Conservation (phyloP, 1,140 invertebrate genomes). For the Hyles euphorbiae region DNA sequence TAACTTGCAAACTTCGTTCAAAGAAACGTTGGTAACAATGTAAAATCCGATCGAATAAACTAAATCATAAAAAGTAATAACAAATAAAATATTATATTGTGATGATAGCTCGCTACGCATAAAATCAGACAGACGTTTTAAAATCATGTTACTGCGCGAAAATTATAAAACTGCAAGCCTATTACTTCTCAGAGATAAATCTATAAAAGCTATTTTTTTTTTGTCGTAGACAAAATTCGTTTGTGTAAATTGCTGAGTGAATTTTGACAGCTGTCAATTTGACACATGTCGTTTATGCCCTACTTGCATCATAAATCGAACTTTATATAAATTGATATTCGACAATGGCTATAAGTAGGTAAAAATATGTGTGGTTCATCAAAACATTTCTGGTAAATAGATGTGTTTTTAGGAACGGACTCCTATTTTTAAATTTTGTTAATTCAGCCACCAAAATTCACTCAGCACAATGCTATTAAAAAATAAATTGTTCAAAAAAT, state of each 20-base stretch:
- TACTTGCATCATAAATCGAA: too few relatives aligned
- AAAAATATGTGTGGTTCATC: too few relatives aligned
- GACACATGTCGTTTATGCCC: too few relatives aligned
- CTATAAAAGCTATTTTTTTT: conserved; percentile 19
- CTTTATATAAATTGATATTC: too few relatives aligned
- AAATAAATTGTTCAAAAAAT: conserved; percentile 15
- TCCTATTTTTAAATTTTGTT: too few relatives aligned
- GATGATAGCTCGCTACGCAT: conserved; percentile 17
- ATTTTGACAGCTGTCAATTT: background rate
- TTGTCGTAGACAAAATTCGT: conserved; percentile 21
- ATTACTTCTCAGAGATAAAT: conserved; percentile 12
- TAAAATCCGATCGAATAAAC: conserved; percentile 28
- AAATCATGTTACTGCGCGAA: background rate
- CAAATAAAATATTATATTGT: conserved; percentile 25
- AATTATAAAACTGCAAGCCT: background rate
- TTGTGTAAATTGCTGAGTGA: conserved; percentile 3
- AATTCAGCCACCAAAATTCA: background rate
- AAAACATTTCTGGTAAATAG: too few relatives aligned
- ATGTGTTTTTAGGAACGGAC: too few relatives aligned
- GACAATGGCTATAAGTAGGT: too few relatives aligned
- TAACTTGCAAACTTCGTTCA: conserved; percentile 21
- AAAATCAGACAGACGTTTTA: background rate
- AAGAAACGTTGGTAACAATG: conserved; percentile 37
- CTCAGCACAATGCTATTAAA: conserved; percentile 5
- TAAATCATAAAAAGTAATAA: conserved; percentile 27